A percentile compares a stretch with the other conserved stretches of the same genome.
These are phyloP conservation scores for Butorides virescens DNA, from an alignment of 2,113 vertebrate genomes.

Conservation along the genomic window DNA sequence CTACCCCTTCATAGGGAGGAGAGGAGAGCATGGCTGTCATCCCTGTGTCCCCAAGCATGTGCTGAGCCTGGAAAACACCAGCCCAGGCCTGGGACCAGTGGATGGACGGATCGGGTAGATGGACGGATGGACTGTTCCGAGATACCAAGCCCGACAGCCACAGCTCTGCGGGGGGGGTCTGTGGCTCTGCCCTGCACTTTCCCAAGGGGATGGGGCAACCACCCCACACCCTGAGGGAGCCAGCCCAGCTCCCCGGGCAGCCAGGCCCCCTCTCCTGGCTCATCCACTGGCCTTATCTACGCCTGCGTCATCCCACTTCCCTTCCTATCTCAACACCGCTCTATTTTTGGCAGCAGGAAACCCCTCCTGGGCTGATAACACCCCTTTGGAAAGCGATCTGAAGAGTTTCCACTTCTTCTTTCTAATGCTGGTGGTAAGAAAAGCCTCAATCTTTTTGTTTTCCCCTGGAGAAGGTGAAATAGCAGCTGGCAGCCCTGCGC, in stretches of 20 bases:
- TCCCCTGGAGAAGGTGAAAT: not conserved
- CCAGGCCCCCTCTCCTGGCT: not conserved
- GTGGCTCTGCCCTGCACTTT: not conserved
- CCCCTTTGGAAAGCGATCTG: not conserved
- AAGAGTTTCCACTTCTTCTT: not conserved
- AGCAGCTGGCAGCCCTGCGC: fast-evolving
- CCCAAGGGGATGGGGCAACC: not conserved
- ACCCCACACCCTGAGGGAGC: fast-evolving
- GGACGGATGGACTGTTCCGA: fast-evolving
- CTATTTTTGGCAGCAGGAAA: constrained; percentile 53
- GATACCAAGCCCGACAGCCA: not conserved
- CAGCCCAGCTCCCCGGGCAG: not conserved
- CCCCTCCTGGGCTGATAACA: constrained; percentile 36
- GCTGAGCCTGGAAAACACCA: not conserved
- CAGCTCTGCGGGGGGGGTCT: fast-evolving
- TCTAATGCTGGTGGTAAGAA: not conserved
- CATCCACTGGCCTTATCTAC: not conserved
- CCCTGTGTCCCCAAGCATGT: not conserved
- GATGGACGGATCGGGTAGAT: not conserved
- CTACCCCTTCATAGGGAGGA: not conserved
- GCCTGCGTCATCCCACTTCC: not conserved
- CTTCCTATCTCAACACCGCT: not conserved
- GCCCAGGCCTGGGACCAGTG: too few relatives aligned
- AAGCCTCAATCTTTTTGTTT: not conserved
- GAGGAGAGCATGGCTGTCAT: not conserved